These are phyloP conservation scores for Agrochola lota DNA, from an alignment of 2,888 invertebrate species.

Conservation along the genomic window DNA sequence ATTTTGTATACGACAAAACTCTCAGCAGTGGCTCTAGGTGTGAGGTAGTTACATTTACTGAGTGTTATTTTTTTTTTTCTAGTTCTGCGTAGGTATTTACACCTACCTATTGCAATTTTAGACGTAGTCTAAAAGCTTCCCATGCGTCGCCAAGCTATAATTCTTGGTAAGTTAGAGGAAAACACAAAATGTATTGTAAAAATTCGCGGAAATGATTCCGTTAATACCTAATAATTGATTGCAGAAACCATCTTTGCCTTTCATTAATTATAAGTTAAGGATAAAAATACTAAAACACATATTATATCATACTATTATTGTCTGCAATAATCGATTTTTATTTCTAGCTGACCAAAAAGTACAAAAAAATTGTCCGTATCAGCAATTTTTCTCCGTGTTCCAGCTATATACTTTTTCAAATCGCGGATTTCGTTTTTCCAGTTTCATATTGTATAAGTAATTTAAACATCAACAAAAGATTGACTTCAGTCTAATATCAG, in stretches of 20 bases:
- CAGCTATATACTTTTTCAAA: slow-evolving; percentile 9
- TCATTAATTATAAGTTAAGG: slow-evolving; percentile 44
- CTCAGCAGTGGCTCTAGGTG: background rate
- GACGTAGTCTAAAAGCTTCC: background rate
- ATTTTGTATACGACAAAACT: background rate
- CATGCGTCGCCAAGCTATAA: background rate
- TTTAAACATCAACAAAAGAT: slow-evolving; percentile 43
- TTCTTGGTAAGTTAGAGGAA: background rate
- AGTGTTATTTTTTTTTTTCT: background rate
- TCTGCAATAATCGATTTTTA: slow-evolving; percentile 70
- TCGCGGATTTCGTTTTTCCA: background rate
- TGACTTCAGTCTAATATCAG: slow-evolving; percentile 54
- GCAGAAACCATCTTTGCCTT: slow-evolving; percentile 55
- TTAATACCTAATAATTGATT: slow-evolving; percentile 24
- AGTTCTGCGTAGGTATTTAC: background rate
- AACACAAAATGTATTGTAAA: background rate
- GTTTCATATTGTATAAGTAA: slow-evolving; percentile 21
- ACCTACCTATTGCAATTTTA: background rate
- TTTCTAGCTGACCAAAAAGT: slow-evolving; percentile 58
- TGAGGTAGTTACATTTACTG: background rate
- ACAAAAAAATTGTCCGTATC: slow-evolving; percentile 23
- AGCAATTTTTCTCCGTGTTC: background rate
- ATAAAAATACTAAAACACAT: slow-evolving; percentile 68
- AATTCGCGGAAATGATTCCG: no score
- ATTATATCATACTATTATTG: slow-evolving; percentile 73